Conservation (phyloP, 1,140 invertebrate genomes). For the Stegodyphus mimosarum region DNA sequence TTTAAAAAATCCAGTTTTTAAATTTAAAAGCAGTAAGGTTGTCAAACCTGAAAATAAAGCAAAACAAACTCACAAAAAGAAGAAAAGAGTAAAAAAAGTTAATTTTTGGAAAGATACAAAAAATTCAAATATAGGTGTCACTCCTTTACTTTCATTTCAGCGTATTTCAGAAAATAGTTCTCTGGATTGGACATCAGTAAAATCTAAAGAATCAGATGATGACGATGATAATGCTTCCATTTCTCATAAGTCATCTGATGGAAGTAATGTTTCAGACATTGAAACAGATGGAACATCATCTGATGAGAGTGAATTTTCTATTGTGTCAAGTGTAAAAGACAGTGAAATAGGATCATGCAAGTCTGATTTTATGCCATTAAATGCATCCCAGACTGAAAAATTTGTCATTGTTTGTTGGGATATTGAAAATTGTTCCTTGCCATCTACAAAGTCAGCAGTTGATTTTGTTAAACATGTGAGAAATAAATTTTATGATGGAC, state of each 20-base stretch:
- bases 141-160: slow-evolving; percentile 29
- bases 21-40: too few species aligned
- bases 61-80: background rate
- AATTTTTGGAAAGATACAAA: slow-evolving; percentile 15
- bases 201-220: background rate
- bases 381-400: background rate
- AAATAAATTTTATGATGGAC: slow-evolving; percentile 47
- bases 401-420: slow-evolving; percentile 61
- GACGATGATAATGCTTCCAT: slow-evolving; percentile 11
- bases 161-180: background rate
- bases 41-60: too few species aligned
- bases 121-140: background rate
- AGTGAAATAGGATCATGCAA: background rate
- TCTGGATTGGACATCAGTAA: background rate
- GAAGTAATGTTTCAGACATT: slow-evolving; percentile 37
- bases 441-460: slow-evolving; percentile 45
- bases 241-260: slow-evolving; percentile 17
- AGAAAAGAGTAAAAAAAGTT: background rate
- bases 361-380: background rate
- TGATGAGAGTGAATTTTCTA: slow-evolving; percentile 40
- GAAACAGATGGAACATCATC: slow-evolving; percentile 4
- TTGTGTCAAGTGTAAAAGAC: slow-evolving; percentile 4
- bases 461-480: slow-evolving; percentile 59
- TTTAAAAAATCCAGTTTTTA: too few species aligned
- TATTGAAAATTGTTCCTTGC: slow-evolving; percentile 63